Conservation (phyloP, 2,797 vertebrate genomes). For the Oreochromis grahami region DNA sequence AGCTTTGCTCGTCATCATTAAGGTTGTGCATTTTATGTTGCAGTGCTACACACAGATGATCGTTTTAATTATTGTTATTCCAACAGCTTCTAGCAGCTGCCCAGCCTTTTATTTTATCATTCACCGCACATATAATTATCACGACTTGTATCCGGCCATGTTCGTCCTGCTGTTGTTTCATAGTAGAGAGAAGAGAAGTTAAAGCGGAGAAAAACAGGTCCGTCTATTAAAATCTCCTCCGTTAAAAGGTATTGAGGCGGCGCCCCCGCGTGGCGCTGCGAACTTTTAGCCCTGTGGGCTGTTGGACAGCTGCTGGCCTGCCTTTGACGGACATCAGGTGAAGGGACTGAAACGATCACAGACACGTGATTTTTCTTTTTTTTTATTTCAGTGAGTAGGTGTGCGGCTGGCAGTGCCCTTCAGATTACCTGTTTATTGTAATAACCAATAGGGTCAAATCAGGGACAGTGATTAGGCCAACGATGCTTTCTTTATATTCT, state of each 20-base stretch:
- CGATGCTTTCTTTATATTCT: accelerated
- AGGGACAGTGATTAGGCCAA: not conserved
- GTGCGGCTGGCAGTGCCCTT: not conserved
- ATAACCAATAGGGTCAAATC: not conserved
- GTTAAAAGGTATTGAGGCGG: conserved; percentile 17
- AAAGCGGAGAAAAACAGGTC: not conserved
- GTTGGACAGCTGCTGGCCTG: not conserved
- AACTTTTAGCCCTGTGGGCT: conserved; percentile 26
- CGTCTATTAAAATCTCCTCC: no score
- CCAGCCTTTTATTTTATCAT: not conserved
- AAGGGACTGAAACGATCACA: not conserved
- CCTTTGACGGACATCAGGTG: not conserved
- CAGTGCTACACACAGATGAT: not conserved
- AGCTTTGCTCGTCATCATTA: not conserved
- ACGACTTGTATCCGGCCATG: accelerated
- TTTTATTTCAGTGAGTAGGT: not conserved
- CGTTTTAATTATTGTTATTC: not conserved
- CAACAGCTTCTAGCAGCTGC: not conserved
- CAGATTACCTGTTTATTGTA: not conserved
- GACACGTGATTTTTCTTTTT: not conserved
- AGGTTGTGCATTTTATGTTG: not conserved
- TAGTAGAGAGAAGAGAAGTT: not conserved
- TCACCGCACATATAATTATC: accelerated
- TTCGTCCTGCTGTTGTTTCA: not conserved
- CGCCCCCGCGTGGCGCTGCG: conserved; percentile 53